Base-by-base conservation (phyloP, 2,888 invertebrate genomes). In the Ctenicera cuprea region DNA sequence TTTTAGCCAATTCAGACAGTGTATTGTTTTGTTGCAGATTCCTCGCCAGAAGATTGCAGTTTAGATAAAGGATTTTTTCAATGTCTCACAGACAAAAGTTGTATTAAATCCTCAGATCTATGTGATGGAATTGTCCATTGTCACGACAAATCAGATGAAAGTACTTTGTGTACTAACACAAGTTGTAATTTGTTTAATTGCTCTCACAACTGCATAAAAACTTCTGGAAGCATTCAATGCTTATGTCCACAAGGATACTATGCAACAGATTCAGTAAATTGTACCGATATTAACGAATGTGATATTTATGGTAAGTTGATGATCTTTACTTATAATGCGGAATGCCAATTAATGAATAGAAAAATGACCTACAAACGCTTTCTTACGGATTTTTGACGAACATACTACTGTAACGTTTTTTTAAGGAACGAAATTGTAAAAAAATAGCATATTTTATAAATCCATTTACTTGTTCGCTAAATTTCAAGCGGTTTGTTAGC, bases 221-320 rank as follows among this genome's bases (percentile, higher is more conserved):
- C 89, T 43, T 83, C 82, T 0, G 30, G 7, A n/a, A 91, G 90
- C 9, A 86, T 90, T 0, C 83, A 84, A 9, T 94, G 94, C 82
- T 61, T 89, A 1, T 95, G 94, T 80, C 88, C 84, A 0, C 76
- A 70, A 3, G 91, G 89, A 0, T 86, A 84, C 77, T 79, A 77
- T 52, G 81, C 74, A 85, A 85, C 84, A 82, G 80, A 88, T 80
- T 82, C 84, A 68, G 83, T 83, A n/a, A 86, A 85, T 0, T 91
- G 91, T 76, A 82, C 86, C 75, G 93, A 93, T 79, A 87, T 92
- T 3, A 87, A 94, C 82, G 93, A 93, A 80, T 94, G 94, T 78
- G 85, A 88, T 38, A 83, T 85, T 0, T 89, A 88, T 74, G 93
- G 93, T 86, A 80, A 80, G 81, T 74, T 33, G 26, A 26, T 26